A percentile compares a stretch with the other conserved stretches of the same genome.
These are phyloP conservation scores for Alviniconcha strummeri DNA, from an alignment of 2,888 invertebrate genomes.

Conservation along the genomic window DNA sequence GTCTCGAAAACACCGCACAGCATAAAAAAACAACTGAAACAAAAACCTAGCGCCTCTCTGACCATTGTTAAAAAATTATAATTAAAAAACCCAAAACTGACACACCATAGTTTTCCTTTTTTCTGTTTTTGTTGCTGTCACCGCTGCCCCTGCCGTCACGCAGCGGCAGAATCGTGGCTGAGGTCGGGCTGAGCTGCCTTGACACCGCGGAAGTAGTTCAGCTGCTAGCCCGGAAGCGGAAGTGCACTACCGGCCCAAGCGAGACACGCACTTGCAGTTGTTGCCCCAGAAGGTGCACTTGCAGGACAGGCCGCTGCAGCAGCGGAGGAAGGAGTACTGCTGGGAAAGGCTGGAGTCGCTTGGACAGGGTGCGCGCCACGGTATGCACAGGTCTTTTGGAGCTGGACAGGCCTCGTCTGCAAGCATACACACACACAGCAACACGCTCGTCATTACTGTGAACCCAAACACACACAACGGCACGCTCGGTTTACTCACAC, in stretches of 20 bases:
- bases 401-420: slow-evolving; percentile 26
- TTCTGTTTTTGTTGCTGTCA: no score
- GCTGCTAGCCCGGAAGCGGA: slow-evolving; percentile 2
- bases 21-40: neutral
- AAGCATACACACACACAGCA: neutral
- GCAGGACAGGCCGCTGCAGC: slow-evolving; percentile 38
- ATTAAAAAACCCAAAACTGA: no score
- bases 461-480: neutral
- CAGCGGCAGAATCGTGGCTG: neutral
- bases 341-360: slow-evolving; percentile 30
- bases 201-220: neutral
- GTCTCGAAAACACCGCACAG: neutral
- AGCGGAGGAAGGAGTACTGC: slow-evolving; percentile 40
- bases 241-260: slow-evolving; percentile 32
- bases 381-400: slow-evolving; percentile 37
- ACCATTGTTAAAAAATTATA: no score
- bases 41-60: no score
- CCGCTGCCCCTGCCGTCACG: no score
- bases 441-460: neutral
- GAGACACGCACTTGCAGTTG: slow-evolving; percentile 44
- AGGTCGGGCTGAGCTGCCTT: neutral
- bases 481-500: no score
- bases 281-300: slow-evolving; percentile 43
- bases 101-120: neutral
- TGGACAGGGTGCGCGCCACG: slow-evolving; percentile 40